A percentile compares a stretch with the other conserved stretches of the same genome.
Evolutionary conservation across 1,140 invertebrate species (phyloP).

Genomic region (Drosophila pectinifera): DNA sequence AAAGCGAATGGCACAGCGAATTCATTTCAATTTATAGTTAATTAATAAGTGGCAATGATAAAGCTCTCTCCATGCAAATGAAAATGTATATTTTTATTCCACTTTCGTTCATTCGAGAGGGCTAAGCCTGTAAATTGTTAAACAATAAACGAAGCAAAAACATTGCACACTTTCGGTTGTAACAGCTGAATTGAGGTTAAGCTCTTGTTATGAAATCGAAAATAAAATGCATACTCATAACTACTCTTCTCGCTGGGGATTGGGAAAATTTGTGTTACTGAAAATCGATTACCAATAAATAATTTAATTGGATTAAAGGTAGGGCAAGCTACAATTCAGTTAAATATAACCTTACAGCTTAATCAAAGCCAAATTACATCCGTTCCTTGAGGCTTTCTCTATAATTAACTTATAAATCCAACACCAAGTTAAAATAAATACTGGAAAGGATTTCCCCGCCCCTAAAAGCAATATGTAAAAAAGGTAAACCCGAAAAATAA

Average conservation of each 20-base stretch:
- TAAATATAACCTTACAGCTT: not conserved
- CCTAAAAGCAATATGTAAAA: constrained; percentile 28
- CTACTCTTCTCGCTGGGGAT: not conserved
- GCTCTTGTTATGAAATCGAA: constrained; percentile 24
- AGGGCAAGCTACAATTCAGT: not conserved
- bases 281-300: constrained; percentile 19
- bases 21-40: constrained; percentile 60
- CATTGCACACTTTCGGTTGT: constrained; percentile 11
- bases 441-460: not conserved
- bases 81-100: constrained; percentile 43
- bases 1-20: constrained; percentile 50
- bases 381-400: not conserved
- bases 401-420: constrained; percentile 15
- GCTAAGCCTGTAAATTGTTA: constrained; percentile 51
- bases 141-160: constrained; percentile 45
- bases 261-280: not conserved
- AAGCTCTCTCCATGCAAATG: constrained; percentile 25
- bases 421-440: not conserved
- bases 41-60: constrained; percentile 59
- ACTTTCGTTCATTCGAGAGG: constrained; percentile 18
- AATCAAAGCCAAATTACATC: not conserved
- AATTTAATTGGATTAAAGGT: not conserved
- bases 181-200: constrained; percentile 28
- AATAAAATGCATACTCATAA: constrained; percentile 28
- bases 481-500: constrained; percentile 19